Conservation (phyloP, 2,888 invertebrate species). For the Drosophila austrosaltans region DNA sequence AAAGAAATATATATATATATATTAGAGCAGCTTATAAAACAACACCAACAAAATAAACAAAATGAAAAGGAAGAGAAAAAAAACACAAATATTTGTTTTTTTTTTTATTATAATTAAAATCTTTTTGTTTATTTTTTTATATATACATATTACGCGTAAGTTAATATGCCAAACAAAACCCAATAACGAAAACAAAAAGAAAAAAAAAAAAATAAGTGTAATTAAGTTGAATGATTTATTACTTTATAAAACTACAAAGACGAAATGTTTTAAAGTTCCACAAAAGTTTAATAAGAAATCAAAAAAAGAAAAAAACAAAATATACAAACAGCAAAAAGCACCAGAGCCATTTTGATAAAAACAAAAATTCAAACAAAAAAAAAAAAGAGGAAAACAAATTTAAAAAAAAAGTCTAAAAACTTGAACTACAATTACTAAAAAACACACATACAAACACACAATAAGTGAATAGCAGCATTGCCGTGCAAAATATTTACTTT, state of each 20-base stretch:
- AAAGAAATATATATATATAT: slow-evolving; percentile 9
- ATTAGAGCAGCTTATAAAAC: slow-evolving; percentile 15
- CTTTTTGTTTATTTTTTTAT: slow-evolving; percentile 5
- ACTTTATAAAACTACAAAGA: slow-evolving; percentile 23
- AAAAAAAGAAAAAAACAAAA: neutral
- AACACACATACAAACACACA: slow-evolving; percentile 21
- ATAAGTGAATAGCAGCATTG: slow-evolving; percentile 33
- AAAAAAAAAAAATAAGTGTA: neutral
- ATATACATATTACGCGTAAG: slow-evolving; percentile 9
- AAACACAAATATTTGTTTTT: neutral
- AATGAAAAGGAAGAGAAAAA: neutral
- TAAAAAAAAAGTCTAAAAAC: neutral
- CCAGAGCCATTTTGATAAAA: slow-evolving; percentile 44
- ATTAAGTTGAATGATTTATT: slow-evolving; percentile 25
- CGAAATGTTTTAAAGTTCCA: slow-evolving; percentile 16
- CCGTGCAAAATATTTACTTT: slow-evolving; percentile 48
- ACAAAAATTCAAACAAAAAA: neutral
- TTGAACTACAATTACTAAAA: neutral
- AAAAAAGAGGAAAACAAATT: neutral
- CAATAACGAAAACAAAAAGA: slow-evolving; percentile 2
- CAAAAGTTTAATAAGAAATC: slow-evolving; percentile 5
- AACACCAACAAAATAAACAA: slow-evolving; percentile 13
- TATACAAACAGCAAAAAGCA: slow-evolving; percentile 8
- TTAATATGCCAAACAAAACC: slow-evolving; percentile 17
- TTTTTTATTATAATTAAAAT: slow-evolving; percentile 2